Evolutionary conservation across 2,113 vertebrate species (phyloP).

Genomic region (Suncus etruscus): DNA sequence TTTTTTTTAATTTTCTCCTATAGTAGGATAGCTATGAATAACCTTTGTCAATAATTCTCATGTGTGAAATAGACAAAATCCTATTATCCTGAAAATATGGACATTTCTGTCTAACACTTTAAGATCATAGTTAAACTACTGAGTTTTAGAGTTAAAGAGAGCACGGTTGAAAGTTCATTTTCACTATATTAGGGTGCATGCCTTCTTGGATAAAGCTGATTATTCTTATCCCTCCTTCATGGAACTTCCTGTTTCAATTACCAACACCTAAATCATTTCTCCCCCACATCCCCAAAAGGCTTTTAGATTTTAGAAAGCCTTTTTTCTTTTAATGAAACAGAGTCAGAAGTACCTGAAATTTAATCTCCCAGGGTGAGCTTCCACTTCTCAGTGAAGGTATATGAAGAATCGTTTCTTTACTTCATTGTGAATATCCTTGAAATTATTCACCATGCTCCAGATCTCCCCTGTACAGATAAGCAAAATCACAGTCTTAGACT

Average conservation of each 20-base stretch:
- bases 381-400: neutral
- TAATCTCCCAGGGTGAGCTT: neutral
- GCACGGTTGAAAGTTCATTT: neutral
- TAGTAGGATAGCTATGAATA: neutral
- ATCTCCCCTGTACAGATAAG: neutral
- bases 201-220: rapidly evolving
- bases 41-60: conserved; percentile 10
- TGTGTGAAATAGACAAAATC: neutral
- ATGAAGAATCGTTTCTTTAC: neutral
- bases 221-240: neutral
- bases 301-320: neutral
- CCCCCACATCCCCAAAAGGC: rapidly evolving
- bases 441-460: neutral
- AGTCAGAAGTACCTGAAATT: neutral
- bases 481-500: neutral
- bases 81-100: neutral
- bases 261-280: neutral
- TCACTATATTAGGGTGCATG: neutral
- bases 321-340: neutral
- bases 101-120: neutral
- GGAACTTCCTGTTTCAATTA: neutral
- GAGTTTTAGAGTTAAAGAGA: neutral
- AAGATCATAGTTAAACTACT: neutral
- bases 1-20: neutral
- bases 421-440: neutral